Evolutionary conservation across 2,113 vertebrate species (phyloP).

Genomic region (Anhinga rufa): DNA sequence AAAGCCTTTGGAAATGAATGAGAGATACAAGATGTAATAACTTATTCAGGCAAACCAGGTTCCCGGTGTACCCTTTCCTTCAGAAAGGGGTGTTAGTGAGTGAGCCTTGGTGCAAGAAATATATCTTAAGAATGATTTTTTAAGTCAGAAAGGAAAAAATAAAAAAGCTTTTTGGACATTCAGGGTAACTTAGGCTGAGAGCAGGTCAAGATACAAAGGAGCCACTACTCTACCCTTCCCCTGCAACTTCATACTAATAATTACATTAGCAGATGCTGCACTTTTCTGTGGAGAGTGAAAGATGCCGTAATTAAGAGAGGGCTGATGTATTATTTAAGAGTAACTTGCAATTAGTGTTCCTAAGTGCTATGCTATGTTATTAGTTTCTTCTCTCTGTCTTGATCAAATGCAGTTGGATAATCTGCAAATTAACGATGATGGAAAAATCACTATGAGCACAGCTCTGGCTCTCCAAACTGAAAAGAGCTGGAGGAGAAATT

Average conservation of each 20-base stretch:
- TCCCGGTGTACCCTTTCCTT: background rate
- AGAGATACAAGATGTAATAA: background rate
- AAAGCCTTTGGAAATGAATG: background rate
- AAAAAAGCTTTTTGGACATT: background rate
- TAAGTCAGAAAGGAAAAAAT: background rate
- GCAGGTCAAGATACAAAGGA: background rate
- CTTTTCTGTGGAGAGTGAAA: constrained; percentile 2
- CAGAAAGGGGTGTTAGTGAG: background rate
- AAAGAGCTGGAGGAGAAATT: background rate
- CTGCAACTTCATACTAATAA: constrained; percentile 23
- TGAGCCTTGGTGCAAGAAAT: background rate
- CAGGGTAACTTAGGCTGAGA: background rate
- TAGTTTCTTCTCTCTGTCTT: constrained; percentile 26
- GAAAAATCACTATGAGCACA: background rate
- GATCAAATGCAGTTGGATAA: constrained; percentile 28
- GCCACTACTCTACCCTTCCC: background rate
- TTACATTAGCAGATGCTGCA: constrained; percentile 11
- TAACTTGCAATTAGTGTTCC: constrained; percentile 57
- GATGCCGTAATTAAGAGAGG: constrained; percentile 29
- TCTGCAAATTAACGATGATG: constrained; percentile 26
- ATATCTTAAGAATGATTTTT: background rate
- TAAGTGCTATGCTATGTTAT: background rate
- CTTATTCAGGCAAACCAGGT: background rate
- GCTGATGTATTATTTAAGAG: constrained; percentile 37
- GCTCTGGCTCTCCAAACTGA: background rate